Percentiles rank a stretch among this genome's conserved stretches.
phyloP scores from a whole-genome alignment of 1,140 invertebrate genomes.

The Hyles vespertilio region DNA sequence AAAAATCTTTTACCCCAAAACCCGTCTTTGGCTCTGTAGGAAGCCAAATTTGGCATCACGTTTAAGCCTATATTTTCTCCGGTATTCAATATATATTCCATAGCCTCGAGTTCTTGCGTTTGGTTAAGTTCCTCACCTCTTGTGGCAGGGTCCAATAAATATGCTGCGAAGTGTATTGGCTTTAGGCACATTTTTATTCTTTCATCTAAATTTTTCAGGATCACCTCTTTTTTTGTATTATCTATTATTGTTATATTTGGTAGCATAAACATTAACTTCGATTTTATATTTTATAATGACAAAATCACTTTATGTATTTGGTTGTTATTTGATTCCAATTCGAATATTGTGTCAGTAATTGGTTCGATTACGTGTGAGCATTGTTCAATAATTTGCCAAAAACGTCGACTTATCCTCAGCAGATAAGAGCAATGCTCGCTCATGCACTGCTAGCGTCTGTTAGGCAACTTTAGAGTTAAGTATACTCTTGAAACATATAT shows the following conservation, averaged over 20 bases:
- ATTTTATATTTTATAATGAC: slow-evolving; percentile 21
- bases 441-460: slow-evolving; percentile 11
- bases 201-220: slow-evolving; percentile 11
- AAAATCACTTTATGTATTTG: slow-evolving; percentile 13
- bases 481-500: slow-evolving; percentile 22
- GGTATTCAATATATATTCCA: slow-evolving; percentile 25
- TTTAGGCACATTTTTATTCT: slow-evolving; percentile 22
- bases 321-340: slow-evolving; percentile 13
- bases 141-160: slow-evolving; percentile 23
- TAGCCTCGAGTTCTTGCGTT: slow-evolving; percentile 22
- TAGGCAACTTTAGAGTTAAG: slow-evolving; percentile 16
- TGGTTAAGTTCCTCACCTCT: slow-evolving; percentile 20
- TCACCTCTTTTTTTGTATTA: slow-evolving; percentile 18
- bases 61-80: slow-evolving; percentile 15
- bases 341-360: slow-evolving; percentile 16
- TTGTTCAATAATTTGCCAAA: slow-evolving; percentile 16
- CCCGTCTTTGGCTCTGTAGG: slow-evolving; percentile 24
- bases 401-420: slow-evolving; percentile 12
- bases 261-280: slow-evolving; percentile 17
- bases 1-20: slow-evolving; percentile 24
- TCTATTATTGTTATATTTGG: slow-evolving; percentile 20
- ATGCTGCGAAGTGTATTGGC: slow-evolving; percentile 28
- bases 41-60: slow-evolving; percentile 18
- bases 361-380: slow-evolving; percentile 18
- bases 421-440: neutral